phyloP scores from a whole-genome alignment of 1,140 invertebrate genomes.

The Xylocopa sonorina region DNA sequence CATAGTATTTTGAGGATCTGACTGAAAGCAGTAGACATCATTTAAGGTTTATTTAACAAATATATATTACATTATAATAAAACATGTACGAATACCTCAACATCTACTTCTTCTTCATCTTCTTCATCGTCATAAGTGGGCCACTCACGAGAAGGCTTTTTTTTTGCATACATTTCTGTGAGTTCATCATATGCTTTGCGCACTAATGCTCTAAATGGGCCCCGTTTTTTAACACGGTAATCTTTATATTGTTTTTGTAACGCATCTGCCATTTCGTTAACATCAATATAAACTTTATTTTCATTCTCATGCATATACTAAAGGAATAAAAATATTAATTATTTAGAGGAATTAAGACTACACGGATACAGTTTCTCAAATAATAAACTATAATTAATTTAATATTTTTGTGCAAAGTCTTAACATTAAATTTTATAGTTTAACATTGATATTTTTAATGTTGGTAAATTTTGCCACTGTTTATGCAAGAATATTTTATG shows the following conservation, averaged over 20 bases:
- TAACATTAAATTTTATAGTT: background rate
- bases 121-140: constrained; percentile 80
- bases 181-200: constrained; percentile 83
- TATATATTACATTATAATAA: constrained; percentile 13
- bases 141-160: constrained; percentile 60
- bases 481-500: background rate
- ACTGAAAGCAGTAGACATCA: constrained; percentile 58
- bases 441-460: background rate
- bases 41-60: constrained; percentile 26
- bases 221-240: constrained; percentile 86
- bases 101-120: constrained; percentile 82
- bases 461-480: background rate
- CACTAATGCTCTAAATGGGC: constrained; percentile 86
- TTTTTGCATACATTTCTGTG: constrained; percentile 76
- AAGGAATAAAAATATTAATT: constrained; percentile 7
- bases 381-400: background rate
- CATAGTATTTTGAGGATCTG: constrained; percentile 68
- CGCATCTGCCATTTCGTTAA: constrained; percentile 88
- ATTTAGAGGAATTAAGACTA: background rate
- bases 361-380: background rate
- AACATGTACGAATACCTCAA: constrained; percentile 78
- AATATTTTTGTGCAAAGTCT: background rate
- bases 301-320: constrained; percentile 89
- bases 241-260: constrained; percentile 87
- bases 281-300: constrained; percentile 87